Percentiles rank a stretch among this genome's conserved stretches.
Evolutionary conservation across 1,140 invertebrate genomes (phyloP).

Genomic region (Dysdera silvatica): DNA sequence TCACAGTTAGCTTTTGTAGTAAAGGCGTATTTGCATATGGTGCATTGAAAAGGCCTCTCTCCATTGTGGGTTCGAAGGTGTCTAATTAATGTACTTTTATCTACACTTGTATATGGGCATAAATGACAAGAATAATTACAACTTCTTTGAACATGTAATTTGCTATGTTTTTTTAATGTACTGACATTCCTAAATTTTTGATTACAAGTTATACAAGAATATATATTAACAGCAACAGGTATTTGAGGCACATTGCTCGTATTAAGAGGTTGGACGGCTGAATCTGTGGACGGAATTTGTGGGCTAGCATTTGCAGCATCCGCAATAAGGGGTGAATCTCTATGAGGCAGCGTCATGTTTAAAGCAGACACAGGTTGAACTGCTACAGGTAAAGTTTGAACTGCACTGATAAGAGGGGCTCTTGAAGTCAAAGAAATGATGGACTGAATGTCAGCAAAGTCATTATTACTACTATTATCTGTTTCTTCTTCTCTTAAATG

Average conservation of each 20-base stretch:
- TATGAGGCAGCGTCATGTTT: background rate
- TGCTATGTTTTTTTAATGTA: constrained; percentile 78
- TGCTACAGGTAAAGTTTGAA: constrained; percentile 34
- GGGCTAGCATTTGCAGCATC: constrained; percentile 38
- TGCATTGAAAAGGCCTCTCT: constrained; percentile 86
- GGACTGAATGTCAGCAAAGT: constrained; percentile 74
- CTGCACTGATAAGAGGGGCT: constrained; percentile 51
- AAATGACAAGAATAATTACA: constrained; percentile 77
- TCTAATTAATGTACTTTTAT: constrained; percentile 78
- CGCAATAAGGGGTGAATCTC: constrained; percentile 35
- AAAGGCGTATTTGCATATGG: constrained; percentile 87
- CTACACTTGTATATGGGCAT: constrained; percentile 78
- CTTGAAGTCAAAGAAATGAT: constrained; percentile 66
- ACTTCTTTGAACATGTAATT: constrained; percentile 49
- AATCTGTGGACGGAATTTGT: constrained; percentile 35
- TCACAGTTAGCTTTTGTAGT: constrained; percentile 86
- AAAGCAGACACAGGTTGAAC: constrained; percentile 31
- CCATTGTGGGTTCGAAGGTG: constrained; percentile 91
- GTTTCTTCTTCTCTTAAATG: constrained; percentile 1
- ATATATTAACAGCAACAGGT: constrained; percentile 7
- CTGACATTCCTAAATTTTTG: constrained; percentile 33
- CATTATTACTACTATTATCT: constrained; percentile 21
- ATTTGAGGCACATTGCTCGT: background rate
- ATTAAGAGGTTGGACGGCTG: background rate
- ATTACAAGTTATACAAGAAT: constrained; percentile 32